Base-by-base conservation (phyloP, 2,888 invertebrate species). In the Invenusta paracnida region DNA sequence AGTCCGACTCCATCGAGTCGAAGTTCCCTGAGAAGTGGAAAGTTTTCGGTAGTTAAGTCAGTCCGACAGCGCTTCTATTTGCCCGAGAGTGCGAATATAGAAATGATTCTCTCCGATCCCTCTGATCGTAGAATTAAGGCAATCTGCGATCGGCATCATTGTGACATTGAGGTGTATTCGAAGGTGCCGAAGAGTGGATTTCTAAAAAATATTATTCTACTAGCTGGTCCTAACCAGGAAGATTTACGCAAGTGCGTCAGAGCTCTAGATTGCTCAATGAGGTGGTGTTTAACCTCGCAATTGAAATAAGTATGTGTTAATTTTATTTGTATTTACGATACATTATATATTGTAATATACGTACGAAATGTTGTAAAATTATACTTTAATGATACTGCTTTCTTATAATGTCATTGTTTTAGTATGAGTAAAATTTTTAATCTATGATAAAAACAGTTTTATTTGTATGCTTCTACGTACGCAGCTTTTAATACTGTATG, bases 111-210 rank as follows among this genome's bases (percentile, higher is more conserved):
- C 5, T 30, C 30, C 1, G 83, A 83, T 83, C 83, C 83, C 1
- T 31, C 31, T 1, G 83, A 83, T 83, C 83, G 83, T 13, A 1
- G 83, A 30, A 83, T 83, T 1, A 83, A 83, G 66, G 83, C 83
- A 28, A 83, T 83, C 30, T 83, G 83, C 23, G 83, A 83, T 83
- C 83, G 83, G 30, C 83, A 31, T 30, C 30, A 83, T 31, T 83
- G 83, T 48, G 83, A 83, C 66, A 83, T 83, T 83, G 83, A 83
- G 17, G 66, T 83, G 27, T 83, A 83, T 79, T 48, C 83, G 30
- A 83, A 83, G 48, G 83, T 83, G 17, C 31, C 83, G 27, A 30
- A 48, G 48, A 27, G 83, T 66, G 83, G 83, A 31, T 83, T 83
- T 83, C 25, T 83, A 66, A 83, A 83, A 48, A 83, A 83, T 48